Conservation (phyloP, 1,140 invertebrate genomes). For the Sarcophaga bullata region DNA sequence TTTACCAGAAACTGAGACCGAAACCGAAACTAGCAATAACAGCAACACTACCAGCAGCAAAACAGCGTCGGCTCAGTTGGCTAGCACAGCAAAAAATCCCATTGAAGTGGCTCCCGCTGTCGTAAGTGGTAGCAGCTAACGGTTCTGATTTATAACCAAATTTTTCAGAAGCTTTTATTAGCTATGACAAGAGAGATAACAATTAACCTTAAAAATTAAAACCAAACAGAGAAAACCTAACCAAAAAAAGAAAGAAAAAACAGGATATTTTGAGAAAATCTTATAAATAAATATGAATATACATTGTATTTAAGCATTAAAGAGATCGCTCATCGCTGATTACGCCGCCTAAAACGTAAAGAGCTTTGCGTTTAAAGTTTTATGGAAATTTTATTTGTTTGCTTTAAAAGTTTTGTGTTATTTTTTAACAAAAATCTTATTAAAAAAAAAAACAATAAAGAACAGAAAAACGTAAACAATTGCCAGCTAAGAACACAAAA, state of each 20-base stretch:
- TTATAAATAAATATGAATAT: no score
- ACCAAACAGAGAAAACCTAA: neutral
- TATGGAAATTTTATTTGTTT: neutral
- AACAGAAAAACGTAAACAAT: neutral
- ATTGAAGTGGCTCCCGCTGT: constrained; percentile 47
- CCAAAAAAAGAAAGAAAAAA: constrained; percentile 10
- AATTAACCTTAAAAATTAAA: neutral
- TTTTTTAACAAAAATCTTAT: neutral
- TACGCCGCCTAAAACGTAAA: neutral
- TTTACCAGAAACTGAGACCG: constrained; percentile 26
- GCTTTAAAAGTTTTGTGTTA: neutral
- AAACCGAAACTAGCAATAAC: constrained; percentile 8
- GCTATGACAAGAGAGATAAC: neutral
- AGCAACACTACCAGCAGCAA: neutral
- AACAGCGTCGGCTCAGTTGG: constrained; percentile 33
- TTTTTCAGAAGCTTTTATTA: constrained; percentile 57
- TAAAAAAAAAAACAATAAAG: neutral
- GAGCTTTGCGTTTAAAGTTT: neutral
- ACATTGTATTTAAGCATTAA: no score
- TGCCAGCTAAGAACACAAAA: neutral
- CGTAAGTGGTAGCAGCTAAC: constrained; percentile 54
- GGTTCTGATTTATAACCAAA: constrained; percentile 63
- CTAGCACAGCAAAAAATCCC: constrained; percentile 44
- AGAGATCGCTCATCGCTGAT: no score
- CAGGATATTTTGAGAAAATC: constrained; percentile 30